These are phyloP conservation scores for Macrosiphum euphorbiae DNA, from an alignment of 2,888 invertebrate genomes.

Conservation along the genomic window DNA sequence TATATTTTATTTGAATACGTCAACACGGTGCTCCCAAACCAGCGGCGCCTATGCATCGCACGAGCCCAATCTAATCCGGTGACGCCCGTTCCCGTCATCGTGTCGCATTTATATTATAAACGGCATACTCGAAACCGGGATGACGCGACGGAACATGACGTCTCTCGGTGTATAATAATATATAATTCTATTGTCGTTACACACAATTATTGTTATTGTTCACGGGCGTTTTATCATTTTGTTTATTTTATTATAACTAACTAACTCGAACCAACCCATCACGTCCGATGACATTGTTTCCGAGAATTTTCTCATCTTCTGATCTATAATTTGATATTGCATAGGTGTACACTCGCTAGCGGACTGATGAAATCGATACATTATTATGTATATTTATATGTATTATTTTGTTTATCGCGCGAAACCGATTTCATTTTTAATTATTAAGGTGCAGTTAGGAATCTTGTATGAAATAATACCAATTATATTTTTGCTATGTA, in stretches of 20 bases:
- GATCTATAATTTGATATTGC: background rate
- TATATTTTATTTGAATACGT: background rate
- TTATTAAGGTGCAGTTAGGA: background rate
- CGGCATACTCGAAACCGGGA: background rate
- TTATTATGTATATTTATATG: background rate
- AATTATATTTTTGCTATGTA: background rate
- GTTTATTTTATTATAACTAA: background rate
- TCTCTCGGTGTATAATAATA: background rate
- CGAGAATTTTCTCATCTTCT: constrained; percentile 2
- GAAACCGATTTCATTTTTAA: background rate
- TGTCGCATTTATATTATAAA: background rate
- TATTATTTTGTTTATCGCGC: background rate
- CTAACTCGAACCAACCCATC: background rate
- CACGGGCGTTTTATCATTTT: background rate
- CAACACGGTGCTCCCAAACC: background rate
- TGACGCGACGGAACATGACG: background rate
- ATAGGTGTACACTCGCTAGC: no score
- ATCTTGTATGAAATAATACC: background rate
- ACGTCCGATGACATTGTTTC: constrained; percentile 29
- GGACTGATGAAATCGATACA: no score
- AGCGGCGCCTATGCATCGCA: constrained; percentile 9
- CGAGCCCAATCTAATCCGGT: constrained; percentile 4
- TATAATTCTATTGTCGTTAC: background rate
- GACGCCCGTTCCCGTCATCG: background rate
- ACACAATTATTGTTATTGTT: constrained; percentile 7